A percentile compares a stretch with the other conserved stretches of the same genome.
Evolutionary conservation across 37 sponge, comb jelly and placozoan species (phyloP).

Genomic region (Ephydatia muelleri): DNA sequence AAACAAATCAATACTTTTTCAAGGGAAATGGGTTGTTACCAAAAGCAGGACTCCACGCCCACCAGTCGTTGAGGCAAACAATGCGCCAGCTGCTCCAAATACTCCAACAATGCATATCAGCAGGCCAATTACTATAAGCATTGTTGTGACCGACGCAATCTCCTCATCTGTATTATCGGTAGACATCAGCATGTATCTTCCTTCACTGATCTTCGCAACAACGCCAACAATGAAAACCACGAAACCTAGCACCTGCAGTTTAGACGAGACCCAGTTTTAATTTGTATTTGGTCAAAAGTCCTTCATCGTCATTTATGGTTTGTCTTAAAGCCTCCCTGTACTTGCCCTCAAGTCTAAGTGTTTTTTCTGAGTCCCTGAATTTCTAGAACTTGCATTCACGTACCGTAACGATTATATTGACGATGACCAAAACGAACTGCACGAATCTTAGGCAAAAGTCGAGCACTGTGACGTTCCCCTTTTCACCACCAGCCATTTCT

Average conservation of each 20-base stretch:
- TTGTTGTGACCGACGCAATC: conserved; percentile 12
- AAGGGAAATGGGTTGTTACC: conserved; percentile 19
- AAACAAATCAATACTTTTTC: not conserved
- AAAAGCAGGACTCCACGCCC: conserved; percentile 55
- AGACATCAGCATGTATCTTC: not conserved
- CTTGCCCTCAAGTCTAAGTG: no score
- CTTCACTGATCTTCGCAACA: not conserved
- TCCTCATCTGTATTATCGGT: not conserved
- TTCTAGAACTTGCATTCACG: no score
- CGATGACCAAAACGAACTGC: not conserved
- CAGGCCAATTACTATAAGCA: conserved; percentile 55
- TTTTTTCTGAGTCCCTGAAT: no score
- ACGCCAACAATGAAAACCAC: conserved; percentile 42
- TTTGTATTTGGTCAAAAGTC: no score
- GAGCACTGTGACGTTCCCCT: not conserved
- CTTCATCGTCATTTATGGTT: no score
- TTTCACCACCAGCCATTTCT: not conserved
- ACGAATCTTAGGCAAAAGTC: not conserved
- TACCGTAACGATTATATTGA: not conserved
- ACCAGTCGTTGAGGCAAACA: conserved; percentile 45
- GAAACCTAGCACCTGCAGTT: conserved; percentile 45
- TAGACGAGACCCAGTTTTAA: no score
- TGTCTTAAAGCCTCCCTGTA: no score
- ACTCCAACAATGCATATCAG: conserved; percentile 51
- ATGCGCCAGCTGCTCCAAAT: conserved; percentile 40